Evolutionary conservation across 2,888 invertebrate species (phyloP), one percentile per base, ranked within the genome.

Genomic region (Strigamia transsilvanica): DNA sequence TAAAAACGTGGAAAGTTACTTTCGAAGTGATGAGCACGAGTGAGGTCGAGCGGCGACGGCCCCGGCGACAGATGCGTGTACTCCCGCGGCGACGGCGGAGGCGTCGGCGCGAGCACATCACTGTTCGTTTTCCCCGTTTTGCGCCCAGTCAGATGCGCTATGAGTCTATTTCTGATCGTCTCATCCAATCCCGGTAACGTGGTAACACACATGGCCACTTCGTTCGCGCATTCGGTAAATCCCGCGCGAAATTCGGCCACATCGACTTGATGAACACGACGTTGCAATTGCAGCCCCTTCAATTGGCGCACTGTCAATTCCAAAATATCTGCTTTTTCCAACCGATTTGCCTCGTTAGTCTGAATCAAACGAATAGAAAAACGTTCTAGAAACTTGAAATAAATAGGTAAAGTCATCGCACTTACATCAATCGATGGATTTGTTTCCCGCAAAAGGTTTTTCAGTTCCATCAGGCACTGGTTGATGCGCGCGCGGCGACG

Each of bases 71-170:
- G 23, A n/a, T 41, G 46, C 10, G 42, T 10, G 32, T 46, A 42
- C 18, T 79, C 79, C 32, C 23, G 42, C 18, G 80, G 80, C 4
- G 80, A 80, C 10, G 80, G 80, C 32, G 80, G 80, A 15, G 80
- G 80, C 4, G 80, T 80, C 18, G 80, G 18, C 0, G 34, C n/a
- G 13, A 41, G 1, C 15, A 2, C 23, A 3, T 21, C n/a, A 23
- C 23, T 27, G 13, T 13, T 46, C 6, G 2, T 27, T 5, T 32
- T 23, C 9, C 21, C 12, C 13, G 38, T 12, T 34, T 12, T 34
- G 82, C 93, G 91, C 89, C 94, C 93, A n/a, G 95, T 95, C 84
- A 96, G 91, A 88, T 95, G 95, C 80, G 94, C 93, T 95, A 96
- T 95, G 86, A 96, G 90, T 86, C 93, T 93, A 82, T 94, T 94